phyloP scores from a whole-genome alignment of 2,888 invertebrate species.

The Eretmocerus hayati region DNA sequence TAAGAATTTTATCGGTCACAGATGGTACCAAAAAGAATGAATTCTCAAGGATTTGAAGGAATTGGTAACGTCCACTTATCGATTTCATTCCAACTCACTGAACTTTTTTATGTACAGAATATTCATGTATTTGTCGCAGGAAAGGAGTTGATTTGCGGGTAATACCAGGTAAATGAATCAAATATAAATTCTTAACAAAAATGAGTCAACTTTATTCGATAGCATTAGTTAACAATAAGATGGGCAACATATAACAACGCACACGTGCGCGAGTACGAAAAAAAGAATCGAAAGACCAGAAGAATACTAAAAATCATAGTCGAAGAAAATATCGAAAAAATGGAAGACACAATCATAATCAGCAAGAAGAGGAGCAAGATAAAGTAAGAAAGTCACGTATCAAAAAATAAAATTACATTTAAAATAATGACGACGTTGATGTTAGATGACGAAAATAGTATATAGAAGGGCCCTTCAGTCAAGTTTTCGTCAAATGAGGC shows the following conservation, averaged over 20 bases:
- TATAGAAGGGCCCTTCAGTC: slow-evolving; percentile 35
- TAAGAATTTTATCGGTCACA: no score
- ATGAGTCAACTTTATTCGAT: slow-evolving; percentile 42
- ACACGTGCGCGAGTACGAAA: slow-evolving; percentile 29
- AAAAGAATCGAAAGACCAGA: slow-evolving; percentile 17
- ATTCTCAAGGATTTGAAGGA: no score
- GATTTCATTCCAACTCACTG: no score
- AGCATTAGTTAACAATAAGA: slow-evolving; percentile 42
- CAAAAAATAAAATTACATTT: no score
- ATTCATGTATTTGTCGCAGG: no score
- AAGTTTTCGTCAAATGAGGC: slow-evolving; percentile 16
- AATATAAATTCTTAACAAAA: slow-evolving; percentile 38
- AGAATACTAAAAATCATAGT: slow-evolving; percentile 6
- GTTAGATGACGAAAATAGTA: neutral
- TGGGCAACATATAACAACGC: slow-evolving; percentile 36
- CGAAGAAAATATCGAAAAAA: slow-evolving; percentile 7
- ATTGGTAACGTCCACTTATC: no score
- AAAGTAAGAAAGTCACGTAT: slow-evolving; percentile 4
- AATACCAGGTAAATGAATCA: no score
- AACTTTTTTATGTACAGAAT: no score
- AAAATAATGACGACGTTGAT: no score
- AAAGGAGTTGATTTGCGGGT: no score
- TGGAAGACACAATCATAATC: slow-evolving; percentile 9
- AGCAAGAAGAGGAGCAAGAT: neutral
- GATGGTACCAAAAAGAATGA: no score